Conservation (phyloP, 2,797 vertebrate genomes). For the Ctenopoma multispine region DNA sequence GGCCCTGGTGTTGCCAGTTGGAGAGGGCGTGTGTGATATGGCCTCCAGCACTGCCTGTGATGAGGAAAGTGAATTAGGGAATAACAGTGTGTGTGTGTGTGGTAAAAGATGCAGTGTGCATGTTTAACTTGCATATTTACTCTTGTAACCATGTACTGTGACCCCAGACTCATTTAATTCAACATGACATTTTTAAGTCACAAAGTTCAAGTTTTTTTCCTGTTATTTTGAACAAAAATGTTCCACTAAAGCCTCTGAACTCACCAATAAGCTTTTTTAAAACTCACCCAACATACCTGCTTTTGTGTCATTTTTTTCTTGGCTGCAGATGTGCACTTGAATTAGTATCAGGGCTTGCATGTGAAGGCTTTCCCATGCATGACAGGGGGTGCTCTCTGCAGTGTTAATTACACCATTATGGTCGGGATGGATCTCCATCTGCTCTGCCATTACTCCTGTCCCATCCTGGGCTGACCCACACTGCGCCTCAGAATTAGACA, state of each 20-base stretch:
- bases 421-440: conserved; percentile 84
- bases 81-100: conserved; percentile 26
- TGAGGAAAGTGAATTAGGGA: conserved; percentile 25
- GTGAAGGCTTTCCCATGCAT: conserved; percentile 71
- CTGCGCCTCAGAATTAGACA: conserved; percentile 77
- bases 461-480: conserved; percentile 77
- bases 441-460: conserved; percentile 79
- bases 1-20: conserved; percentile 55
- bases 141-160: background rate
- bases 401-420: conserved; percentile 86
- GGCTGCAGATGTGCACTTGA: conserved; percentile 1
- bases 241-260: background rate
- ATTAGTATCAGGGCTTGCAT: conserved; percentile 40
- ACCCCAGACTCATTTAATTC: background rate
- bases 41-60: conserved; percentile 49
- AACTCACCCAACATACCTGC: background rate
- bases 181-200: background rate
- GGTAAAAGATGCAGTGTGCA: background rate
- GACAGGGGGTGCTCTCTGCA: conserved; percentile 65
- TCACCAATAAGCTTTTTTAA: background rate
- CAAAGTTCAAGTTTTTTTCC: background rate
- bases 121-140: conserved; percentile 20
- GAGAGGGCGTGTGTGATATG: conserved; percentile 30
- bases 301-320: background rate
- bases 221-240: background rate